A percentile compares a stretch with the other conserved stretches of the same genome.
Evolutionary conservation across 1,140 invertebrate species (phyloP).

Genomic region (Rhyzopertha dominica): DNA sequence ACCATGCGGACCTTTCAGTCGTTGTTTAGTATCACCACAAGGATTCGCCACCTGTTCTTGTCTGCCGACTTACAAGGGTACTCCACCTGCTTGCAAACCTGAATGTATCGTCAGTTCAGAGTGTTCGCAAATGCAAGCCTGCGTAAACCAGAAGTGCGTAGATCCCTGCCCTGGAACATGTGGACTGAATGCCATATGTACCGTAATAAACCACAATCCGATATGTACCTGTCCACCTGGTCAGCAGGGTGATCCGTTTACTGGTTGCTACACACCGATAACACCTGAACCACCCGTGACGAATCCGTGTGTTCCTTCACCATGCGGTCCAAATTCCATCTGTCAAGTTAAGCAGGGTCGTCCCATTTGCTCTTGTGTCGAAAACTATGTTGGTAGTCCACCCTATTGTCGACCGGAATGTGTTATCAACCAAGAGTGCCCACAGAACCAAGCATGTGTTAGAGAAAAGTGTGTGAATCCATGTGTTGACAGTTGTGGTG

Average conservation of each 20-base stretch:
- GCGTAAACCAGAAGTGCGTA: conserved; percentile 70
- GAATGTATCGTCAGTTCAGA: conserved; percentile 77
- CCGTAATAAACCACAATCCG: conserved; percentile 76
- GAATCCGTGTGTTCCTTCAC: conserved; percentile 73
- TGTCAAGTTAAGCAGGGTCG: conserved; percentile 74
- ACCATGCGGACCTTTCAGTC: conserved; percentile 72
- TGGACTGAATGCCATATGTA: conserved; percentile 66
- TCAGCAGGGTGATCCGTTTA: conserved; percentile 74
- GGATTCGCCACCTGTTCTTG: conserved; percentile 76
- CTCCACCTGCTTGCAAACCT: conserved; percentile 72
- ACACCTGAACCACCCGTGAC: conserved; percentile 46
- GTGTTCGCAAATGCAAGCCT: conserved; percentile 69
- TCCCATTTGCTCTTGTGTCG: conserved; percentile 72
- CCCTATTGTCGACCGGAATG: conserved; percentile 72
- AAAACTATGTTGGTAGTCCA: conserved; percentile 68
- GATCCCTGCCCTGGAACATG: conserved; percentile 76
- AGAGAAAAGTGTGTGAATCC: conserved; percentile 76
- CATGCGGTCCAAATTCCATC: conserved; percentile 79
- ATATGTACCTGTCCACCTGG: conserved; percentile 72
- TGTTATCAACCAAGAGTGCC: conserved; percentile 69
- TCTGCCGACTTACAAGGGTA: conserved; percentile 69
- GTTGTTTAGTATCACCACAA: conserved; percentile 64
- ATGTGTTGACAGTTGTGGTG: conserved; percentile 68
- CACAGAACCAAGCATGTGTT: conserved; percentile 68
- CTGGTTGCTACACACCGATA: conserved; percentile 56